phyloP scores from a whole-genome alignment of 1,140 invertebrate species.

The Oppia nitens region DNA sequence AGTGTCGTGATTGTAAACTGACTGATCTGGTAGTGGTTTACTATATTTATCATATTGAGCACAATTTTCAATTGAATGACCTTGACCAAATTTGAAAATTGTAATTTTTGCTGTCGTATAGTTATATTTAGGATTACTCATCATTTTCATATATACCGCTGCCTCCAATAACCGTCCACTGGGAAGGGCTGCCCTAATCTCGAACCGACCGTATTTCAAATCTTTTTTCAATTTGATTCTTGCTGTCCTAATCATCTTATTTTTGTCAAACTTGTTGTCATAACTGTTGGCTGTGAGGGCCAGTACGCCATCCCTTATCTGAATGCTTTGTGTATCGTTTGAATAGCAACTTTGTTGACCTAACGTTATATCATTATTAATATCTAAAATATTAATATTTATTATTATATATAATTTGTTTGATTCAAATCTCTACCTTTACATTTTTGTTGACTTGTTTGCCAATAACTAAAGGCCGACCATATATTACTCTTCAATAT shows the following conservation, averaged over 20 bases:
- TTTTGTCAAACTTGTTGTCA: neutral
- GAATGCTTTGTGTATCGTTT: neutral
- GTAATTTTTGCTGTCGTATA: neutral
- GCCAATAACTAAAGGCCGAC: no score
- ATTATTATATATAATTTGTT: no score
- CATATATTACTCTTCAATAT: no score
- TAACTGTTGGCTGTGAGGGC: neutral
- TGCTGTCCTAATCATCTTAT: neutral
- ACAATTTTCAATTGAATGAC: neutral
- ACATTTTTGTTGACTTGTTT: no score
- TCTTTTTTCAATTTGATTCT: neutral
- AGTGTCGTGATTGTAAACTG: neutral
- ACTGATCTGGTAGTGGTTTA: neutral
- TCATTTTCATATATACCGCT: neutral
- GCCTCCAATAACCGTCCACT: neutral
- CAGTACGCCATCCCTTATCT: neutral
- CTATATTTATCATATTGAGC: neutral
- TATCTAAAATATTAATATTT: neutral
- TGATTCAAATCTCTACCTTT: no score
- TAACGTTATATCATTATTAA: neutral
- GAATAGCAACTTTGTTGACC: neutral
- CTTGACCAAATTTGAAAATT: neutral
- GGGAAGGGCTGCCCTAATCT: neutral
- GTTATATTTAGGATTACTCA: neutral
- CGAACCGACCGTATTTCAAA: neutral